phyloP scores from a whole-genome alignment of 2,888 invertebrate species.

The Candidula unifasciata region DNA sequence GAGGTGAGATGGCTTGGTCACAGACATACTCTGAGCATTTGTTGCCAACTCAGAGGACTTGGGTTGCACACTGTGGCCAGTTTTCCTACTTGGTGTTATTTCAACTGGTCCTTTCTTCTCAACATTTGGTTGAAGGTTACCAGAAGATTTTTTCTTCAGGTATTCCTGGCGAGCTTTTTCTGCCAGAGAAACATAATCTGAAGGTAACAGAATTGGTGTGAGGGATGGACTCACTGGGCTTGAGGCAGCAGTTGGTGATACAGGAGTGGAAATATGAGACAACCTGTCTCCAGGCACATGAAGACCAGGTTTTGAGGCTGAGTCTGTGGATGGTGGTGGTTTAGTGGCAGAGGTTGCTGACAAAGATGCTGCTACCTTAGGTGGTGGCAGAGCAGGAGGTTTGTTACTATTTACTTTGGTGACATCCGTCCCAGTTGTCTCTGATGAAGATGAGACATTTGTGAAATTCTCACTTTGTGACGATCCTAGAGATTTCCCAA shows the following conservation, averaged over 20 bases:
- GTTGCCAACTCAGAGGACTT: conserved; percentile 51
- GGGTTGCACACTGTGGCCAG: conserved; percentile 38
- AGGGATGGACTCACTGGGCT: conserved; percentile 50
- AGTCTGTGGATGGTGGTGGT: neutral
- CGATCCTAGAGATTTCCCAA: neutral
- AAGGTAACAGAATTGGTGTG: conserved; percentile 44
- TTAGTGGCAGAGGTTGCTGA: conserved; percentile 8
- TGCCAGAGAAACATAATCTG: conserved; percentile 71
- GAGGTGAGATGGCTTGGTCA: neutral
- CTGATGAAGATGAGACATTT: conserved; percentile 4
- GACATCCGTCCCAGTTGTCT: neutral
- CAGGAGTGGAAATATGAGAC: conserved; percentile 15
- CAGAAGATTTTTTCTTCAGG: conserved; percentile 63
- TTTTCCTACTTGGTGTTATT: conserved; percentile 27
- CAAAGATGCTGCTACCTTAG: conserved; percentile 33
- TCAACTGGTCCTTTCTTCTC: conserved; percentile 52
- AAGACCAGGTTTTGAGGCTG: conserved; percentile 40
- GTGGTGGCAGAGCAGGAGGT: conserved; percentile 44
- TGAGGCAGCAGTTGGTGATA: conserved; percentile 25
- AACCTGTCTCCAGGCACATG: neutral
- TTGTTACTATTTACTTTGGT: conserved; percentile 11
- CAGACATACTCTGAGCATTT: conserved; percentile 47
- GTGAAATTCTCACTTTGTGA: conserved; percentile 5
- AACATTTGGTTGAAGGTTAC: conserved; percentile 32
- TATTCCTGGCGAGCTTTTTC: conserved; percentile 73